These are phyloP conservation scores for Priocnemis perturbator DNA, from an alignment of 2,888 invertebrate species.

Conservation along the genomic window DNA sequence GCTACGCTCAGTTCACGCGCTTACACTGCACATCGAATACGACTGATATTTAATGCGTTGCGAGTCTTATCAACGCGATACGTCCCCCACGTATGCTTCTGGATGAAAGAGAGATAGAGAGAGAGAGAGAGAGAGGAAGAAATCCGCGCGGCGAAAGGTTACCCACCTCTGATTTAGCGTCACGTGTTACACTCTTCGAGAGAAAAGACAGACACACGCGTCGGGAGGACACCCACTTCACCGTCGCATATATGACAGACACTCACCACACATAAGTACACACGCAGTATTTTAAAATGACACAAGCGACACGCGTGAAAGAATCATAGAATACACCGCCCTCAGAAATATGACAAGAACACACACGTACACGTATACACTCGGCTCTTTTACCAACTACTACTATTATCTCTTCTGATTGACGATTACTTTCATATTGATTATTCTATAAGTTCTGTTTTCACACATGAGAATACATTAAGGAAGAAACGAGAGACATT, in stretches of 20 bases:
- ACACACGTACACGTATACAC: conserved; percentile 51
- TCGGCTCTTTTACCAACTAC: conserved; percentile 56
- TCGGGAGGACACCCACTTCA: too few species aligned
- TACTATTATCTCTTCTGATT: conserved; percentile 66
- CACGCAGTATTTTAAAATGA: conserved; percentile 7
- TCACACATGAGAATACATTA: conserved; percentile 66
- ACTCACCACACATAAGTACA: conserved; percentile 31
- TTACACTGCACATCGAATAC: too few species aligned
- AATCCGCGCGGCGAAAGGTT: too few species aligned
- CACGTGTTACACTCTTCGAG: background rate
- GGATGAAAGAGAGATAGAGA: too few species aligned
- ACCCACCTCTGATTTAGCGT: too few species aligned
- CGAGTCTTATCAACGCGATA: too few species aligned
- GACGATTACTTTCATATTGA: conserved; percentile 71
- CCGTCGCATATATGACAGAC: background rate
- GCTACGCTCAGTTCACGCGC: too few species aligned
- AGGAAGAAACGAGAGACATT: conserved; percentile 71
- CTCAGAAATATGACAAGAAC: conserved; percentile 16
- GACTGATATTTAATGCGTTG: too few species aligned
- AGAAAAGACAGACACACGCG: too few species aligned
- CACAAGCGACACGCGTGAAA: conserved; percentile 28
- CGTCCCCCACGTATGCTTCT: too few species aligned
- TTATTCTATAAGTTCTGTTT: conserved; percentile 72
- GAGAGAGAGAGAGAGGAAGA: too few species aligned
- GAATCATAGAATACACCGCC: background rate